Evolutionary conservation across 2,888 invertebrate species (phyloP).

Genomic region (Yponomeuta cagnagella): DNA sequence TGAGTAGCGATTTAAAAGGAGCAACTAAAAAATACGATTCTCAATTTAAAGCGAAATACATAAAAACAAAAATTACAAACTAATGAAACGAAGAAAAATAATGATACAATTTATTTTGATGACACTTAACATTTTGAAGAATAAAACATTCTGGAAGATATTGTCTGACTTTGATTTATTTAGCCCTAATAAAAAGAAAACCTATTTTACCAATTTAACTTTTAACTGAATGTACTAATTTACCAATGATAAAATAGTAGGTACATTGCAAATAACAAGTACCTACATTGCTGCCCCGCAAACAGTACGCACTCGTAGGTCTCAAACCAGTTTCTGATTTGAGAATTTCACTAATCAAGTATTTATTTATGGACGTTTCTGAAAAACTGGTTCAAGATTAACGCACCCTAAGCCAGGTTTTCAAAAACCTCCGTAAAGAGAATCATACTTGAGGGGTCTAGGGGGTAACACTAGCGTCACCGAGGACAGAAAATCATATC

Average conservation of each 20-base stretch:
- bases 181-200: conserved; percentile 40
- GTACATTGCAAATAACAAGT: background rate
- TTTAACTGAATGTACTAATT: conserved; percentile 36
- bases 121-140: conserved; percentile 44
- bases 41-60: conserved; percentile 53
- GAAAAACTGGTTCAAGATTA: too few species aligned
- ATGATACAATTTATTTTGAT: conserved; percentile 47
- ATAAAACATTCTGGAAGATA: conserved; percentile 53
- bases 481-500: too few species aligned
- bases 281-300: background rate
- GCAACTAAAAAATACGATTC: conserved; percentile 26
- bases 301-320: too few species aligned
- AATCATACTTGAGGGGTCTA: too few species aligned
- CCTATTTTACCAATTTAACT: conserved; percentile 40
- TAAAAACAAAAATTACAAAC: conserved; percentile 51
- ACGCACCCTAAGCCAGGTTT: too few species aligned
- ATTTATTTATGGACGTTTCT: too few species aligned
- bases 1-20: conserved; percentile 12
- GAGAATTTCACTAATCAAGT: too few species aligned
- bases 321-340: too few species aligned
- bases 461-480: too few species aligned
- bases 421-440: too few species aligned
- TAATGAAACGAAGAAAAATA: conserved; percentile 46
- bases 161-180: conserved; percentile 53
- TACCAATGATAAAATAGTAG: background rate